Conservation (phyloP, 2,797 vertebrate genomes). For the Diplodus puntazzo region DNA sequence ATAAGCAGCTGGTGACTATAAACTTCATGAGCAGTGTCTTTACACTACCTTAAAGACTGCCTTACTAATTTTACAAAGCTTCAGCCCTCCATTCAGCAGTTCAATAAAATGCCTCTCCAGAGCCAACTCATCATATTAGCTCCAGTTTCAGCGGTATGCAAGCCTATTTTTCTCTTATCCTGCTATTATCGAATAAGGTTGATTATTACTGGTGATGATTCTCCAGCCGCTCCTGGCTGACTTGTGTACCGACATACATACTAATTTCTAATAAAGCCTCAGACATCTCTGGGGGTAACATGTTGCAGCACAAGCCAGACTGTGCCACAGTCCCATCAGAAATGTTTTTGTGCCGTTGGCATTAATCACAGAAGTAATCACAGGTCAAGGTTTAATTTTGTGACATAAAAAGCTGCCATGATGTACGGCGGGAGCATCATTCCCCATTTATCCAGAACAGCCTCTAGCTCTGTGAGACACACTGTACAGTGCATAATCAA, state of each 20-base stretch:
- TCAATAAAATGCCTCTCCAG: slow-evolving; percentile 70
- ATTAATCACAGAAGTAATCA: slow-evolving; percentile 79
- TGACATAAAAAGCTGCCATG: slow-evolving; percentile 75
- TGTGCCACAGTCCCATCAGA: slow-evolving; percentile 57
- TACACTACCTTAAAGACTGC: slow-evolving; percentile 37
- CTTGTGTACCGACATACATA: slow-evolving; percentile 73
- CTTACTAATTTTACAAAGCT: slow-evolving; percentile 50
- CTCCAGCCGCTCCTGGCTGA: slow-evolving; percentile 64
- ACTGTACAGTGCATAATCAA: slow-evolving; percentile 70
- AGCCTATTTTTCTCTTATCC: slow-evolving; percentile 78
- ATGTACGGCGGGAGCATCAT: slow-evolving; percentile 60
- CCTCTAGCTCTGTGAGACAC: slow-evolving; percentile 59
- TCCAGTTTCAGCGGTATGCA: slow-evolving; percentile 63
- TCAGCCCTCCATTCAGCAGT: slow-evolving; percentile 49
- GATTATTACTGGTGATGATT: slow-evolving; percentile 80
- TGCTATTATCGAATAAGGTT: slow-evolving; percentile 79
- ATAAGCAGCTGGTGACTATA: slow-evolving; percentile 30
- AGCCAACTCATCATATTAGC: slow-evolving; percentile 74
- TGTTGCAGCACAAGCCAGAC: slow-evolving; percentile 66
- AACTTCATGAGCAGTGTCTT: slow-evolving; percentile 52
- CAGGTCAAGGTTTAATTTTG: slow-evolving; percentile 78
- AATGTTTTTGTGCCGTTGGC: slow-evolving; percentile 67
- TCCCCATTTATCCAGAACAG: slow-evolving; percentile 70
- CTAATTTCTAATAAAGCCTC: slow-evolving; percentile 78
- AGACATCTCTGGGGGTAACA: slow-evolving; percentile 70